A percentile compares a stretch with the other conserved stretches of the same genome.
phyloP scores from a whole-genome alignment of 2,797 vertebrate species.

The Champsocephalus gunnari region DNA sequence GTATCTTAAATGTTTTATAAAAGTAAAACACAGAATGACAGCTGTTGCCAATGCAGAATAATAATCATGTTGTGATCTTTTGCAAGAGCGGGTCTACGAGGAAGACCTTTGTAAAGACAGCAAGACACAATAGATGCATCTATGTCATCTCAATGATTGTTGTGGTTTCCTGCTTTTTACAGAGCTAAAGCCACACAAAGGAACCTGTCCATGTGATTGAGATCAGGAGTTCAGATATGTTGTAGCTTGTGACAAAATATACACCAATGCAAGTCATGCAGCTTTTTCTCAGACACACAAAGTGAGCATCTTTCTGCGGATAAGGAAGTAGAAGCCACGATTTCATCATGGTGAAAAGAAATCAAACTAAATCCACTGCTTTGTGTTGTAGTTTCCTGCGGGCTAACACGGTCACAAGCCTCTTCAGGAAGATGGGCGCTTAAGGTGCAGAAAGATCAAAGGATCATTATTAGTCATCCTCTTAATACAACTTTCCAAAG shows the following conservation, averaged over 20 bases:
- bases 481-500: slow-evolving; percentile 28
- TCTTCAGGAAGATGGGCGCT: background rate
- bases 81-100: background rate
- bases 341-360: slow-evolving; percentile 16
- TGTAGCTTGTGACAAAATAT: slow-evolving; percentile 21
- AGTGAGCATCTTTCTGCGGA: background rate
- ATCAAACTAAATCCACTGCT: slow-evolving; percentile 14
- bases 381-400: slow-evolving; percentile 27
- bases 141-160: background rate
- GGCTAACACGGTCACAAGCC: background rate
- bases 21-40: background rate
- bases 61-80: background rate
- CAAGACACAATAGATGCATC: slow-evolving; percentile 33
- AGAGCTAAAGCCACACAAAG: slow-evolving; percentile 25
- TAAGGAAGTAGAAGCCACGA: slow-evolving; percentile 27
- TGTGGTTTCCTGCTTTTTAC: slow-evolving; percentile 38
- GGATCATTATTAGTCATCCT: slow-evolving; percentile 28
- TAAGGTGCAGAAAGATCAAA: slow-evolving; percentile 16
- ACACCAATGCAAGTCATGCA: slow-evolving; percentile 12
- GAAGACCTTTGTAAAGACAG: slow-evolving; percentile 31
- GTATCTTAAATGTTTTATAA: background rate
- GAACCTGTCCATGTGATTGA: slow-evolving; percentile 15
- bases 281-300: slow-evolving; percentile 5
- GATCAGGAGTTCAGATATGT: slow-evolving; percentile 22
- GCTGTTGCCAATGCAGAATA: background rate